Base-by-base conservation (phyloP, 2,113 vertebrate species). In the Sporophila hypoxantha region DNA sequence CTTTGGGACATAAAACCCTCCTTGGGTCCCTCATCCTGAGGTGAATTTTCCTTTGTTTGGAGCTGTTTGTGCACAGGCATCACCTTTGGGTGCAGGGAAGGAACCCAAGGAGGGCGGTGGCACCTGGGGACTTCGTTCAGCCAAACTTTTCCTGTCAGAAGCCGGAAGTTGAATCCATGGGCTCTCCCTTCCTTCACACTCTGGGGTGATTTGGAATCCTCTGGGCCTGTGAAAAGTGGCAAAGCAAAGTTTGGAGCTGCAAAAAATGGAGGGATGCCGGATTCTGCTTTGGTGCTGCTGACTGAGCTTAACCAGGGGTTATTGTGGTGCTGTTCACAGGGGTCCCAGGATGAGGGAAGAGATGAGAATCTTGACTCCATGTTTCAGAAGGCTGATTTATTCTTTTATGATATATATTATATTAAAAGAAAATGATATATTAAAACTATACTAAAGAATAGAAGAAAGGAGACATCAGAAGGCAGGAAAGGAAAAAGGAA, bases 21-120 rank as follows among this genome's bases (percentile, higher is more conserved):
- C 1, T 3, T 46, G 36, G 46, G 15, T 11, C 4, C 53, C 32
- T 55, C 32, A 55, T 55, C 20, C 39, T 7, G n/a, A 52, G 73
- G 3, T 29, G 44, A 3, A 19, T 57, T 69, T 46, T 12, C 7
- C 62, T 42, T 36, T 12, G 5, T 52, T 49, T 52, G 81, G 67
- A 30, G 66, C 2, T 14, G 7, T 1, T n/a, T 18, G 52, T 2
- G 53, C 37, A 0, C 10, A 23, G 60, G 5, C 20, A 8, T 30
- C 21, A 0, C 3, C 3, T 22, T 0, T 14, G 78, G 0, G 5
- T 52, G 76, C 0, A 2, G 46, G 49, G 44, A 9, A 12, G 42
- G 60, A 42, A 0, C 53, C 57, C 1, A 1, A 5, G 11, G 49
- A 26, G 12, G 46, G 0, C 0, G 8, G 17, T 32, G 85, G 41